These are phyloP conservation scores for Leuctra nigra DNA, from an alignment of 2,888 invertebrate species.

Conservation along the genomic window DNA sequence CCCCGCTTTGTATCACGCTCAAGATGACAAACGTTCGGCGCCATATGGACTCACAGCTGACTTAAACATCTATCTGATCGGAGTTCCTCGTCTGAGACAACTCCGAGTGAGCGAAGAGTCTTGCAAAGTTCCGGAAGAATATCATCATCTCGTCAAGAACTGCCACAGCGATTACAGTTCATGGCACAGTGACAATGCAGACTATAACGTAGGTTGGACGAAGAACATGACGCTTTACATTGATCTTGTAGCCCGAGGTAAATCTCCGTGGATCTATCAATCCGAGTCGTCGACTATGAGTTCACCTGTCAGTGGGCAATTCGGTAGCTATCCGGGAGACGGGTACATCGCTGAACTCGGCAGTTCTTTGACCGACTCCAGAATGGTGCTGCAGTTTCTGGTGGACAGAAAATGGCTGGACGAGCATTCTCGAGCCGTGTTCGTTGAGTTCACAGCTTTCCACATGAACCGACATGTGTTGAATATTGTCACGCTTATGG, in stretches of 20 bases:
- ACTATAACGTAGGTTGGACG: constrained; percentile 20
- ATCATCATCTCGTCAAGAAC: neutral
- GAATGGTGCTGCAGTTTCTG: constrained; percentile 19
- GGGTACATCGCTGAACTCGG: constrained; percentile 25
- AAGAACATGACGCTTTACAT: neutral
- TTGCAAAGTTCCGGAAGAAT: neutral
- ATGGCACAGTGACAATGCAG: neutral
- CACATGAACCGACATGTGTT: constrained; percentile 25
- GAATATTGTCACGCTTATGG: constrained; percentile 21
- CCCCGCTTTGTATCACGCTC: constrained; percentile 18
- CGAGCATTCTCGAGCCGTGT: constrained; percentile 15
- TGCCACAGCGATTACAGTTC: neutral
- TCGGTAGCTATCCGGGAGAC: constrained; percentile 20
- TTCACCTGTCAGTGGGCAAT: constrained; percentile 12
- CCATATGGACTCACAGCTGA: constrained; percentile 15
- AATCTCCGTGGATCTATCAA: constrained; percentile 14
- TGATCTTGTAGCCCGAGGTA: neutral
- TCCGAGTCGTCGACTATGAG: neutral
- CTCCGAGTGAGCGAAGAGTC: constrained; percentile 2
- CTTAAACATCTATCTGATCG: constrained; percentile 16
- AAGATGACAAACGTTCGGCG: constrained; percentile 13
- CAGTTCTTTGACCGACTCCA: constrained; percentile 20
- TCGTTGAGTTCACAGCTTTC: constrained; percentile 24
- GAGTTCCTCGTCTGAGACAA: constrained; percentile 24
- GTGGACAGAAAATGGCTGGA: constrained; percentile 21